Base-by-base conservation (phyloP, 2,888 invertebrate genomes). In the Aphodius sticticus region DNA sequence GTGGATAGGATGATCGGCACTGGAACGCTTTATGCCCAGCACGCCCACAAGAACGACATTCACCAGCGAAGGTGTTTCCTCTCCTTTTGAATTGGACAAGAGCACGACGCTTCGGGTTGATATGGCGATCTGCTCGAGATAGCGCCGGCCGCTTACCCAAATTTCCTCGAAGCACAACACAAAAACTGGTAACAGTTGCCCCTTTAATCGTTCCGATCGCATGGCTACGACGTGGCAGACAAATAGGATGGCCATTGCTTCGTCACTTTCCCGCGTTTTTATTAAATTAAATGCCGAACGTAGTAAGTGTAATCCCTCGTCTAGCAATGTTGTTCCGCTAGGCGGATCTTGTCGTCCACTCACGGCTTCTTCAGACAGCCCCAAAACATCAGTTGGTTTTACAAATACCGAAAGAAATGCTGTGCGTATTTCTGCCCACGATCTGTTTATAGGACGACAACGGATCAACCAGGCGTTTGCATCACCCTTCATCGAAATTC, bases 91-190 rank as follows among this genome's bases (percentile, higher is more conserved):
- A 3, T 9, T 6, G 16, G 70, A 1, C 14, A 14, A 70, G 14
- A 7, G 6, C 70, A 6, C 70, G 70, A 70, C 70, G 70, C 70
- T 70, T 70, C 70, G 70, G n/a, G 14, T n/a, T 70, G 70, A 70
- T 6, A 4, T 26, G 70, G n/a, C 5, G 70, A 70, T 70, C 70
- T 15, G 70, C 7, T 1, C 70, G 70, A 70, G 14, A 70, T 70
- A 70, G 70, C 70, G 70, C 70, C 1, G 70, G 70, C 1, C 70
- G 70, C 14, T 70, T 70, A 3, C 70, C 70, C 6, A 70, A 70
- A 4, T 70, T 15, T 70, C 70, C 70, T 2, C 70, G 15, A 4
- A 70, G 26, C 5, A 5, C 3, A 3, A 4, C 70, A 70, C 3
- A 70, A 70, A 70, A 70, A 6, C 70, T 26, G 2, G 1, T 7